Evolutionary conservation across 2,113 vertebrate genomes (phyloP), one percentile per base, ranked within the genome.

Genomic region (Xenopus laevis): DNA sequence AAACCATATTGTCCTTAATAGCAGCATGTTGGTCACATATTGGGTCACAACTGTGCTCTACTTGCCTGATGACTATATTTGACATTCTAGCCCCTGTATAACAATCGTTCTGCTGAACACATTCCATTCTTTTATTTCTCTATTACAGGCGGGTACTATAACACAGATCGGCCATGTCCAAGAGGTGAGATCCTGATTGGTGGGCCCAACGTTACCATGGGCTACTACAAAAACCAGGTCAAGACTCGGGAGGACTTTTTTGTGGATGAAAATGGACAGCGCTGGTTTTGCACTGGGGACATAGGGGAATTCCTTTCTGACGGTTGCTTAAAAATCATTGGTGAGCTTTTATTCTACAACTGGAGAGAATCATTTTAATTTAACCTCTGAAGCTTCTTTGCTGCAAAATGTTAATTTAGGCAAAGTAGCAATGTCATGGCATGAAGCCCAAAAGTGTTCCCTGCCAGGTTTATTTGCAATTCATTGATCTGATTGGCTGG

Each of bases 221-320:
- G 96, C n/a, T 99, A 98, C 88, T 99, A 96, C 80, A 98, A 96
- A 86, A 93, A 90, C 16, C 86, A 93, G 78, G 70, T 71, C 0
- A 92, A 90, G 80, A 93, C 92, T 74, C 89, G 83, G 23, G 84
- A 90, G 16, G 94, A 99, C 80, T 99, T 96, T 86, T 91, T 87
- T 44, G 85, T 94, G 67, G 96, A 96, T 77, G 86, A 92, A 68
- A 92, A 89, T 4, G 92, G 93, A n/a, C 94, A 98, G 86, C 87
- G 94, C 17, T 99, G 97, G 97, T 96, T 99, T 71, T 96, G 91
- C 64, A 98, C 97, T 0, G 96, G 97, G 69, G 97, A 99, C 79
- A 94, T 98, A 18, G 97, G 96, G 6, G 95, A 98, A 81, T 89
- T 98, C 81, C 94, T 97, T 15, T 75, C 89, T 23, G 97, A 99